Base-by-base conservation (phyloP, 2,888 invertebrate genomes). In the Adelognathus sp. region DNA sequence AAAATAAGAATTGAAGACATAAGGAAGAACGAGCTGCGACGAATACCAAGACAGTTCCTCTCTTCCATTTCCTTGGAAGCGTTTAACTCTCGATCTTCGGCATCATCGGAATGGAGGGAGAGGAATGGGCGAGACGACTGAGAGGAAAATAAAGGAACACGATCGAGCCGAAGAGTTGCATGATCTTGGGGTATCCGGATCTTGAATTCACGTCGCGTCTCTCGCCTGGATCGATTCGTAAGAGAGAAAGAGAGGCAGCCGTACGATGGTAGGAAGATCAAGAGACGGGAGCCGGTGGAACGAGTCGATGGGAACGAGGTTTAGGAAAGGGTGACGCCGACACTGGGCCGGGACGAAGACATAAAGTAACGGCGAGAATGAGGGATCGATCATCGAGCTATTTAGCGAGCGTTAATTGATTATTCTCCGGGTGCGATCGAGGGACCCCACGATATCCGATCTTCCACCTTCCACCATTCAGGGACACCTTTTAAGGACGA, bases 381-480 rank as follows among this genome's bases (percentile, higher is more conserved):
- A 36, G 27, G 36, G 66, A 77, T 73, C 73, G 60, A 73, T 72
- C 76, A 66, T 69, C 78, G 36, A 69, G 71, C 67, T 75, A 79
- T 79, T 81, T 79, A 81, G 72, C 75, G 63, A 81, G 81, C 81
- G 73, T 76, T 79, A 79, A 81, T 81, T 81, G 73, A 81, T 74
- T 79, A 75, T 81, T 79, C 66, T 66, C 36, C 71, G 72, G 63
- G 75, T 71, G 75, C 76, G 81, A 79, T 79, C 76, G 78, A 75
- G n/a, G n/a, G n/a, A 67, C 56, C 31, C 31, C 21, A 33, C 36
- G 27, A 41, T 46, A 44, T 9, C 44, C 33, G 11, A 27, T 44
- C 31, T 46, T 64, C 27, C 63, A 72, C 41, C 46, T 54, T 52
- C 18, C 31, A 33, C 63, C 50, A 58, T 58, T 39, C 64, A 73